Percentiles rank a stretch among this genome's conserved stretches.
These are phyloP conservation scores for Rhaphigaster nebulosa DNA, from an alignment of 2,888 invertebrate species.

Conservation along the genomic window DNA sequence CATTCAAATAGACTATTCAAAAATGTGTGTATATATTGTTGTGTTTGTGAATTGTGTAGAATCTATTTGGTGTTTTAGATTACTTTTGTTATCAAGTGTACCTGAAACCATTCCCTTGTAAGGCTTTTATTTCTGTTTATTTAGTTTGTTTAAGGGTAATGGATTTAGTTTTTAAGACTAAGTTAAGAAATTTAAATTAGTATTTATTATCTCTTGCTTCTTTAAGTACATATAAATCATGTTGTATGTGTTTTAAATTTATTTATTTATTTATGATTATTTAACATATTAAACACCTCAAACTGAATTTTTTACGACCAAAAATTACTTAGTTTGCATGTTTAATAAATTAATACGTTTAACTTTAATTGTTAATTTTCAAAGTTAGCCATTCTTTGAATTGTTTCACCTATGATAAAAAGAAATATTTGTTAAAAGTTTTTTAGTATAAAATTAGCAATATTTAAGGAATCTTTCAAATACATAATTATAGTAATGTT, in stretches of 20 bases:
- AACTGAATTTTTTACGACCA: conserved; percentile 23
- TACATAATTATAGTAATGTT: neutral
- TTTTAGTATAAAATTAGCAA: neutral
- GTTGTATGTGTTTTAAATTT: conserved; percentile 14
- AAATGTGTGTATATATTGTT: conserved; percentile 52
- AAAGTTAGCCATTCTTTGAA: neutral
- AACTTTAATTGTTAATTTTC: neutral
- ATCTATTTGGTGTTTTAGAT: conserved; percentile 36
- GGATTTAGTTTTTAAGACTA: conserved; percentile 45
- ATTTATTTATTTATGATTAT: conserved; percentile 40
- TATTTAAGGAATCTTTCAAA: neutral
- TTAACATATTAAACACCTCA: neutral
- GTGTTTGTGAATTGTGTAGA: conserved; percentile 31
- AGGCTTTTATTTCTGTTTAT: conserved; percentile 45
- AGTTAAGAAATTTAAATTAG: neutral
- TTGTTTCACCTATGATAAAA: neutral
- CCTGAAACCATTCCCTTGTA: conserved; percentile 54
- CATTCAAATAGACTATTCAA: conserved; percentile 41
- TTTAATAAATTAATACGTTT: neutral
- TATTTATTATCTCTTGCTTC: conserved; percentile 30
- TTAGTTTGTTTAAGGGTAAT: conserved; percentile 24
- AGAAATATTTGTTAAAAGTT: too few relatives aligned
- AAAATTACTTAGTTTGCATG: neutral
- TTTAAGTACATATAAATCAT: neutral
- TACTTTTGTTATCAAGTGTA: conserved; percentile 29